Evolutionary conservation across 1,140 invertebrate genomes (phyloP).

Genomic region (Marisa cornuarietis): DNA sequence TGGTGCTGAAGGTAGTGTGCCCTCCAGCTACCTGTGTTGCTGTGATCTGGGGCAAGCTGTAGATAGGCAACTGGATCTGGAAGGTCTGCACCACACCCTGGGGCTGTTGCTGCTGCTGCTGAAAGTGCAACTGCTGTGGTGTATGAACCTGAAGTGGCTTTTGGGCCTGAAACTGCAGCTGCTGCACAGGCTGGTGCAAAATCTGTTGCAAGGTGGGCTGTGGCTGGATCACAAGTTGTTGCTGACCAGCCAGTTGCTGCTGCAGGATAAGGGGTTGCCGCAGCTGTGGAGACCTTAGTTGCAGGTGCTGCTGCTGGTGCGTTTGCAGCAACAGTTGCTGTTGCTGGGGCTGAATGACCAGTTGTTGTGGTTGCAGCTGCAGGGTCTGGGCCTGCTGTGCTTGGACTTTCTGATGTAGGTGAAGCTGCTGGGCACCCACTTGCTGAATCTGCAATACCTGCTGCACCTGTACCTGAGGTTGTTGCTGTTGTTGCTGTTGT

Average conservation of each 20-base stretch:
- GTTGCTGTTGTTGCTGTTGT: constrained; percentile 10
- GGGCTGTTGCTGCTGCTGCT: neutral
- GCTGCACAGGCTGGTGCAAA: constrained; percentile 29
- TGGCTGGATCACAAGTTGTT: constrained; percentile 9
- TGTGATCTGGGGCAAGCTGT: constrained; percentile 17
- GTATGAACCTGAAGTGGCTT: too few relatives aligned
- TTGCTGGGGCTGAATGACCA: neutral
- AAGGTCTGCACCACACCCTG: constrained; percentile 5
- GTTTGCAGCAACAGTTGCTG: constrained; percentile 15
- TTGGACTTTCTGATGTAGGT: constrained; percentile 3
- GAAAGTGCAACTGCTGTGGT: constrained; percentile 24
- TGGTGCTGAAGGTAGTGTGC: constrained; percentile 18
- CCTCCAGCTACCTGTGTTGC: constrained; percentile 34
- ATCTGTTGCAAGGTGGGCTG: constrained; percentile 21
- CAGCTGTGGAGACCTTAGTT: neutral
- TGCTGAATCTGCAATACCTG: neutral
- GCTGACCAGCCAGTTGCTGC: constrained; percentile 7
- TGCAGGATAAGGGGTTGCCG: constrained; percentile 18
- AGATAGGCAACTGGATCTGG: constrained; percentile 15
- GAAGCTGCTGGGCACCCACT: neutral
- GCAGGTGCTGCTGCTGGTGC: neutral
- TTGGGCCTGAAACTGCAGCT: constrained; percentile 27
- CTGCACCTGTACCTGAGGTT: constrained; percentile 24
- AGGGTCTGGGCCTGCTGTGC: constrained; percentile 23
- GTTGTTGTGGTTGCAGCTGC: constrained; percentile 31